phyloP scores from a whole-genome alignment of 2,797 vertebrate genomes.

The Ispidina picta region DNA sequence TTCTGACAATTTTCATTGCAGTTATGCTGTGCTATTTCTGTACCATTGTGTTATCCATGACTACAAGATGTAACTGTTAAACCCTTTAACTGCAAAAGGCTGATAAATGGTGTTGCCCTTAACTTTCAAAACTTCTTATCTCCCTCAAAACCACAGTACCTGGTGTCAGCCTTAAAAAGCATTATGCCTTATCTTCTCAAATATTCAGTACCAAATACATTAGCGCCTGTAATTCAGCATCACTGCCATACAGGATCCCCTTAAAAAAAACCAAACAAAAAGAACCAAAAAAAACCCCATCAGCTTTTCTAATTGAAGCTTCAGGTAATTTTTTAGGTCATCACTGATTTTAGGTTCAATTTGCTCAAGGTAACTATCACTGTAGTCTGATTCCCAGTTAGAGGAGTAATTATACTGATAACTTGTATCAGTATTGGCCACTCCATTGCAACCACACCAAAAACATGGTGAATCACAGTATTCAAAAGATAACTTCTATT shows the following conservation, averaged over 20 bases:
- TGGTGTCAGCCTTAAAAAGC: not conserved
- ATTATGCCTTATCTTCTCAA: not conserved
- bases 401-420: not conserved
- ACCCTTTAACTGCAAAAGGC: not conserved
- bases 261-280: not conserved
- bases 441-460: not conserved
- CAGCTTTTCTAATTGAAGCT: not conserved
- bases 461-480: not conserved
- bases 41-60: not conserved
- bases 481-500: not conserved
- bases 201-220: not conserved
- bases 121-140: not conserved
- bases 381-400: not conserved
- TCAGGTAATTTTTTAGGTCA: not conserved
- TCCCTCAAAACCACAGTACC: not conserved
- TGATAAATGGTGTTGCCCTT: not conserved
- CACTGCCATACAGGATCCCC: not conserved
- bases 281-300: not conserved
- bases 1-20: not conserved
- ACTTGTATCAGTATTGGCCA: not conserved
- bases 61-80: not conserved
- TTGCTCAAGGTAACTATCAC: not conserved
- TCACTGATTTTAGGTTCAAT: not conserved
- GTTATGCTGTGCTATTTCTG: not conserved
- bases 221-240: not conserved